A percentile compares a stretch with the other conserved stretches of the same genome.
phyloP scores from a whole-genome alignment of 2,113 vertebrate species.

The Mionectes macconnelli region DNA sequence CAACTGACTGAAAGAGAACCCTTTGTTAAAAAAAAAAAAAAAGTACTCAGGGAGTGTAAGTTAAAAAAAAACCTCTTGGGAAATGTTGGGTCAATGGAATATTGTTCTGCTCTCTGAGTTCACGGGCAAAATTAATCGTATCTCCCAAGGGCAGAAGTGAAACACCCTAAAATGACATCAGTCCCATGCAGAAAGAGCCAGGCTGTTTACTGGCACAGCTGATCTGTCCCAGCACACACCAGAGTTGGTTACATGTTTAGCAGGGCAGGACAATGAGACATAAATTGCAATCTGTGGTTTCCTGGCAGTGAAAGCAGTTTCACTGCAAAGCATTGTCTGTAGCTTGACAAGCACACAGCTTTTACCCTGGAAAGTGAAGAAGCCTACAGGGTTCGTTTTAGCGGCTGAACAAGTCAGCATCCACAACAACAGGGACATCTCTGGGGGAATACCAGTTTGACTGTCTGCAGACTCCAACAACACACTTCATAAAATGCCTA shows the following conservation, averaged over 20 bases:
- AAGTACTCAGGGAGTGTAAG: neutral
- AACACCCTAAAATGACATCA: conserved; percentile 47
- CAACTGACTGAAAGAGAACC: neutral
- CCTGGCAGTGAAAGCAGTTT: neutral
- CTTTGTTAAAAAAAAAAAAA: neutral
- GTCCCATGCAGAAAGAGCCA: neutral
- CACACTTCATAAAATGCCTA: neutral
- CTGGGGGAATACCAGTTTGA: neutral
- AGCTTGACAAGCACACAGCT: neutral
- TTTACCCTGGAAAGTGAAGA: neutral
- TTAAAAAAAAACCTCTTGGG: neutral
- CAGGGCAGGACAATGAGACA: neutral
- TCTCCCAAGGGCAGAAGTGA: conserved; percentile 26
- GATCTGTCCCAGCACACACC: neutral
- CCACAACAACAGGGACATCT: neutral
- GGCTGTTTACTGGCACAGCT: neutral
- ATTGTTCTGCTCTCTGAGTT: conserved; percentile 43
- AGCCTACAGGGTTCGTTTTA: neutral
- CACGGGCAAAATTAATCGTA: neutral
- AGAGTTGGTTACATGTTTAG: neutral
- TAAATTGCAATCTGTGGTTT: neutral
- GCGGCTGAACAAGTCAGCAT: neutral
- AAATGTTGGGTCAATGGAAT: conserved; percentile 2
- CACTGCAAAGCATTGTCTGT: neutral
- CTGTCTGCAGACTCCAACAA: neutral